Evolutionary conservation across 2,113 vertebrate species (phyloP), one percentile per base, ranked within the genome.

Genomic region (Lophotis ruficrista): DNA sequence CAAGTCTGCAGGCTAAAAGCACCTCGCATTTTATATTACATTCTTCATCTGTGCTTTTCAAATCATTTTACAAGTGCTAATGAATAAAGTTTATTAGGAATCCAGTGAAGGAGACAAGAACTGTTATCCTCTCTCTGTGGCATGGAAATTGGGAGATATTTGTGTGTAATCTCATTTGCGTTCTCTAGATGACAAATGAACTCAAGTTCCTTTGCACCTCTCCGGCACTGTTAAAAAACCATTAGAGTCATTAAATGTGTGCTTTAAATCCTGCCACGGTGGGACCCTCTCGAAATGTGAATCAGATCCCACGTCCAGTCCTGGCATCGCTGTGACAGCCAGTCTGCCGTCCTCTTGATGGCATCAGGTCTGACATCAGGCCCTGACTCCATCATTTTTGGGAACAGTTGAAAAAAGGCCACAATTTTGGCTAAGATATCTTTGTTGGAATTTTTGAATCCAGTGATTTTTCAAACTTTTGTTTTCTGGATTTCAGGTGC

Each of bases 31-130:
- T 96, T 73, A 78, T 91, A 91, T 83, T 54, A 89, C 58, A 70
- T 88, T 91, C 82, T 95, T 95, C 71, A 88, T 94, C 81, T 35
- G 28, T 93, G 89, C 54, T 89, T 94, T 91, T 93, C 83, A 94
- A 94, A 95, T 96, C 43, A 91, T 93, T 95, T 96, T 97, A 89
- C 83, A 90, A 96, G 76, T 78, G 82, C 53, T 93, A 89, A 94
- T 94, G 94, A 97, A 91, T 91, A 95, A 97, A 96, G 86, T 95
- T 95, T 97, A 93, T 96, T 94, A 95, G 69, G 57, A 94, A 92
- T 35, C 81, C 73, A 72, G 50, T 0, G 4, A 66, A 91, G 77
- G 83, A 93, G 28, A 56, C 70, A 70, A 80, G 43, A 93, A 84
- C 38, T 64, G 65, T 95, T 95, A 79, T 91, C 91, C 80, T 84